Evolutionary conservation across 1,140 invertebrate species (phyloP).

Genomic region (Asobara japonica): DNA sequence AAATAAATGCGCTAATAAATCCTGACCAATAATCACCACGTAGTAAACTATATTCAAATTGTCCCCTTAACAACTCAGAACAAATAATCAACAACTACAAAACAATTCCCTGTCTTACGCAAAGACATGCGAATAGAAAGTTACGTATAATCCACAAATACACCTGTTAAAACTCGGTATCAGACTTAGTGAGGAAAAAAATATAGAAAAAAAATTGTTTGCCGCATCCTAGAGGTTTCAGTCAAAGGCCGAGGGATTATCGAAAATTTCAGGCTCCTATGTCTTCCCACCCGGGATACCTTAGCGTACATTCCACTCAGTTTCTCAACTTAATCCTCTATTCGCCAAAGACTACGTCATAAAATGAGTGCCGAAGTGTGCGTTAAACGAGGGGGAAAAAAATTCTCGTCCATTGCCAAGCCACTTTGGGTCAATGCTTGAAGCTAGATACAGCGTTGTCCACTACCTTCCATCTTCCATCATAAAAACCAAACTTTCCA

Average conservation of each 20-base stretch:
- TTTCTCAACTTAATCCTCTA: not conserved
- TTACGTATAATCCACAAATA: not conserved
- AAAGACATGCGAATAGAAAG: too few relatives aligned
- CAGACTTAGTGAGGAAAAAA: not conserved
- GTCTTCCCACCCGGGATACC: not conserved
- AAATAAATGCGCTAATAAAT: too few relatives aligned
- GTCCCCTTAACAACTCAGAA: too few relatives aligned
- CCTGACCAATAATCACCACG: too few relatives aligned
- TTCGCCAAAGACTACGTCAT: conserved; percentile 3
- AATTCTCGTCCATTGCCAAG: not conserved
- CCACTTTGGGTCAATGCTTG: not conserved
- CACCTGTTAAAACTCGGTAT: not conserved
- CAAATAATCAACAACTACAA: not conserved
- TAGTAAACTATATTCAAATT: too few relatives aligned
- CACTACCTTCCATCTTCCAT: not conserved
- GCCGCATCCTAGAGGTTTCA: not conserved
- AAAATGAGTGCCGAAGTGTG: not conserved
- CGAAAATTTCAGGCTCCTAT: not conserved
- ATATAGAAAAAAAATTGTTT: not conserved
- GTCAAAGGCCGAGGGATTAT: conserved; percentile 10
- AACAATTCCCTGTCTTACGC: not conserved
- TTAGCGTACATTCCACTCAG: not conserved
- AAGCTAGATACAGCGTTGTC: not conserved
- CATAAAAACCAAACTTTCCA: conserved; percentile 15
- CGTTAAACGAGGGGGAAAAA: not conserved